Percentiles rank a stretch among this genome's conserved stretches.
These are phyloP conservation scores for Pluvialis apricaria DNA, from an alignment of 2,113 vertebrate genomes.

Conservation along the genomic window DNA sequence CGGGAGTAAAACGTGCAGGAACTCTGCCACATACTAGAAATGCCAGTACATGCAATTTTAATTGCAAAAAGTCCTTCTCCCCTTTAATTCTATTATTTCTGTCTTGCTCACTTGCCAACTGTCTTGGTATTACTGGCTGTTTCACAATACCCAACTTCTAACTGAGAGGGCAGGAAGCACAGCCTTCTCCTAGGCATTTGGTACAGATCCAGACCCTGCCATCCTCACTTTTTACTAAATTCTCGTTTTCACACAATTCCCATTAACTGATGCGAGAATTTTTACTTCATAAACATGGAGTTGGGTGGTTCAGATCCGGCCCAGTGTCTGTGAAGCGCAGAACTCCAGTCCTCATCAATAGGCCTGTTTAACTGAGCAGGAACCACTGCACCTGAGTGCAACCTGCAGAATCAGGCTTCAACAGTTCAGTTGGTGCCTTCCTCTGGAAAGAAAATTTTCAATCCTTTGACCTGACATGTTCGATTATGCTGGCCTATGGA, in stretches of 20 bases:
- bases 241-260: conserved; percentile 42
- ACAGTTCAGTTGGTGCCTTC: not conserved
- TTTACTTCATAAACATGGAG: not conserved
- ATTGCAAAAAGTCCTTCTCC: conserved; percentile 42
- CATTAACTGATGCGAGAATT: conserved; percentile 28
- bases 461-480: not conserved
- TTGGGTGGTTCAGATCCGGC: not conserved
- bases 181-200: conserved; percentile 7
- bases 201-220: conserved; percentile 21
- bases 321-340: not conserved
- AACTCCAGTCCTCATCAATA: not conserved
- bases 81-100: conserved; percentile 51
- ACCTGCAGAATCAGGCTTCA: not conserved
- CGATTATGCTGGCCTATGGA: not conserved
- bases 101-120: conserved; percentile 25
- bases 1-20: conserved; percentile 47
- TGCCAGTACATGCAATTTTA: conserved; percentile 56
- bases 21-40: conserved; percentile 53
- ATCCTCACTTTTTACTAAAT: conserved; percentile 23
- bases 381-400: not conserved
- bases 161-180: conserved; percentile 21
- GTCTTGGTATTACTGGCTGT: not conserved
- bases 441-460: not conserved
- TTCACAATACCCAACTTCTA: conserved; percentile 39
- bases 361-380: not conserved